phyloP scores from a whole-genome alignment of 2,113 vertebrate genomes.

The Merops nubicus region DNA sequence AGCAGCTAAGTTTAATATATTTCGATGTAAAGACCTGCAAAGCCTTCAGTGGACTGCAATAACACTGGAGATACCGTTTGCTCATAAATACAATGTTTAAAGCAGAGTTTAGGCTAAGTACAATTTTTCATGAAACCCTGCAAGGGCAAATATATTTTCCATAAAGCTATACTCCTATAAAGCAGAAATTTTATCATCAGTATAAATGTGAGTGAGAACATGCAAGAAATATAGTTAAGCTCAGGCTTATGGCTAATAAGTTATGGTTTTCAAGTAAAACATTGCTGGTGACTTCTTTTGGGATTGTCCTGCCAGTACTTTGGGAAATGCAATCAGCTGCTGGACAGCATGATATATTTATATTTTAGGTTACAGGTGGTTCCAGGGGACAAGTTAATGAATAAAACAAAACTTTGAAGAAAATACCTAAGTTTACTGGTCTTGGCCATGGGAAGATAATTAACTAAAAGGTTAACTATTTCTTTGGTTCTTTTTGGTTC shows the following conservation, averaged over 20 bases:
- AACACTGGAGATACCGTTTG: neutral
- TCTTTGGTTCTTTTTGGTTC: neutral
- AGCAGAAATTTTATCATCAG: neutral
- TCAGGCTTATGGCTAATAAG: accelerated
- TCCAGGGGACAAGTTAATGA: neutral
- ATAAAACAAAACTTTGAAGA: neutral
- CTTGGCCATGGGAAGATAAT: neutral
- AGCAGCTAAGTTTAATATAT: neutral
- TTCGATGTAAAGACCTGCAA: neutral
- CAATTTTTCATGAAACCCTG: neutral
- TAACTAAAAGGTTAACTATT: neutral
- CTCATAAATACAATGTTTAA: neutral
- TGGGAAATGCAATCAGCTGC: neutral
- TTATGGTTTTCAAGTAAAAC: neutral
- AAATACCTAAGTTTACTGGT: neutral
- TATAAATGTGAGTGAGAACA: neutral
- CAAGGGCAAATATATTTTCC: neutral
- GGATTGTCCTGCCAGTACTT: neutral
- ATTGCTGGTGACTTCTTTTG: neutral
- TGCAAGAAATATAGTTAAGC: neutral
- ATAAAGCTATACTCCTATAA: neutral
- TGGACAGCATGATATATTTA: neutral
- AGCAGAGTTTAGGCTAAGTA: neutral
- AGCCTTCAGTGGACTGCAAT: neutral
- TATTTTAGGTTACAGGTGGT: neutral